Base-by-base conservation (phyloP, 2,797 vertebrate species). In the Hippoglossus hippoglossus region DNA sequence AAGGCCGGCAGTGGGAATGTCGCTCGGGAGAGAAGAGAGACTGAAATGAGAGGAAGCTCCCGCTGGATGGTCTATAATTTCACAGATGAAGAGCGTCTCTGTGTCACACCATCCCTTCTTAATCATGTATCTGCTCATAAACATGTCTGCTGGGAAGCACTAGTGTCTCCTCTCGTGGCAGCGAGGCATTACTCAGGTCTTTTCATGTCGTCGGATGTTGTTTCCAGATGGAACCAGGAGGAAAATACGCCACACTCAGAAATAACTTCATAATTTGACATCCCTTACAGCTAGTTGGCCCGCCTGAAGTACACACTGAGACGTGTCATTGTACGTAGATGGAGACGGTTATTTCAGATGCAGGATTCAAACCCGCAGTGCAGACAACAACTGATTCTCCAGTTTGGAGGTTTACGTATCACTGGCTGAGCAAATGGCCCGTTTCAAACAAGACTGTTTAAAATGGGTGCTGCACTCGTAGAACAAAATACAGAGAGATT, bases 131-230 rank as follows among this genome's bases (percentile, higher is more conserved):
- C 67, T 69, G 64, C 73, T 80, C 70, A 63, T 78, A 70, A 84
- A 87, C 71, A 68, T 62, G 79, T 83, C 83, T 72, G 55, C 73
- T 47, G 66, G 50, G 69, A 68, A 41, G 50, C 63, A 3, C 22
- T 51, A 1, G 49, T 62, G 73, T 73, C 75, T 83, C 75, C 36
- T 50, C 67, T 76, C 70, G 13, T 79, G 81, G 78, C 78, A 73
- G 64, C 1, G 16, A 53, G 15, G 63, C 54, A 67, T 80, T 39
- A 67, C 71, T 76, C 73, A 61, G 63, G 47, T 73, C 83, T 65
- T 76, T 77, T 82, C 68, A 82, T 81, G 80, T 86, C 49, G 25
- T 24, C 1, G 7, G 76, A 77, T 80, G 80, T 75, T 68, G 69
- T 70, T 78, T 79, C 82, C 79, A 79, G 77, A 84, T 79, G 79